These are phyloP conservation scores for Rhizomys pruinosus DNA, from an alignment of 2,113 vertebrate species.

Conservation along the genomic window DNA sequence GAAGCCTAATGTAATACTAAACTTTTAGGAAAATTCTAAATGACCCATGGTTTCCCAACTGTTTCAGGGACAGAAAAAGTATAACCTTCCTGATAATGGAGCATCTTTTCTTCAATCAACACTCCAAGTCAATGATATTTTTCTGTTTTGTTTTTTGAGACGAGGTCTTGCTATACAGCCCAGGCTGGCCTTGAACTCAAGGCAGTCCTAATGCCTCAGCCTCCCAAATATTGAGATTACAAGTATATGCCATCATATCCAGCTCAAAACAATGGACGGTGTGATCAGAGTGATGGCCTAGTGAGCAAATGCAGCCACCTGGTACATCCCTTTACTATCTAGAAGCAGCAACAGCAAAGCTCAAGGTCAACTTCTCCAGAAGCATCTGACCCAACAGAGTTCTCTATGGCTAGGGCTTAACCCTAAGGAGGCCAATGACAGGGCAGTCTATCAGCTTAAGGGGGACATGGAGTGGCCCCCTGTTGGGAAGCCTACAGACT, in stretches of 20 bases:
- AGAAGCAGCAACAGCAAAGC: neutral
- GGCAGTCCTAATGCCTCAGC: neutral
- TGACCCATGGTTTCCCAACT: neutral
- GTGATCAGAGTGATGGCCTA: neutral
- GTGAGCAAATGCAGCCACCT: neutral
- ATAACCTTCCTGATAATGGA: neutral
- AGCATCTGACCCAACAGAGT: neutral
- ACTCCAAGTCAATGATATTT: neutral
- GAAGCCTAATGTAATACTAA: neutral
- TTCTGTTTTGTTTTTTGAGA: neutral
- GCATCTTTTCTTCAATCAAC: neutral
- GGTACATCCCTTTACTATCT: neutral
- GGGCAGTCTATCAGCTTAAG: neutral
- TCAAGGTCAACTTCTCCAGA: neutral
- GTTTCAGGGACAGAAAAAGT: neutral
- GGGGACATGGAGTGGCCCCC: too few relatives aligned
- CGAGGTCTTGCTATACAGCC: neutral
- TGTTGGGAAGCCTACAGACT: neutral
- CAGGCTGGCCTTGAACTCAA: neutral
- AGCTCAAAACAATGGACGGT: neutral
- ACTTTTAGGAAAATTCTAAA: slow-evolving; percentile 1
- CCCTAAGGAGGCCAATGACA: neutral
- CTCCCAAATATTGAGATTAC: neutral
- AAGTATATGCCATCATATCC: neutral
- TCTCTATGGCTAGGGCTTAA: neutral